Base-by-base conservation (phyloP, 2,113 vertebrate species). In the Cephalophus harveyi region DNA sequence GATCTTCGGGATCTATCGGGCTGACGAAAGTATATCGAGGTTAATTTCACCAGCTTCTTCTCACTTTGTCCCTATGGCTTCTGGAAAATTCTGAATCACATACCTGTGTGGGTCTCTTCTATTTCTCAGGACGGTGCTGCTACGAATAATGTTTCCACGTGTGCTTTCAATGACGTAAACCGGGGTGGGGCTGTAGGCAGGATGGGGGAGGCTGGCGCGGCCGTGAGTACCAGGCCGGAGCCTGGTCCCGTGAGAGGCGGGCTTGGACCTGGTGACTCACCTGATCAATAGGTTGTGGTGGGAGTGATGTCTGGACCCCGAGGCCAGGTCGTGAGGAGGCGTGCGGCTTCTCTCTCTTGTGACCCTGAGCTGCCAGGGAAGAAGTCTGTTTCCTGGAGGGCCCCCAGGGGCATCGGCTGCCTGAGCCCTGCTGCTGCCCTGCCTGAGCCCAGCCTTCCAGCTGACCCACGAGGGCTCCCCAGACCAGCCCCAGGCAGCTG, bases 121-220 rank as follows among this genome's bases (percentile, higher is more conserved):
- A 2, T 86, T 71, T 81, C 57, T 88, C 14, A 4, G 50, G 48
- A n/a, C 1, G 16, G 8, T n/a, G 16, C 14, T 36, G n/a, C 78
- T 28, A 8, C 2, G 4, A 67, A 33, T 11, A 1, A 15, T 4
- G 14, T n/a, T 19, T 13, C 10, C 2, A 3, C 0, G 0, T 43
- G 30, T 13, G n/a, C 48, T 84, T 40, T 46, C 74, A 19, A 7
- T 15, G 17, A 40, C 4, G 36, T 10, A 27, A 52, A 14, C 14
- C 5, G 6, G 21, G 50, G 21, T 2, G 12, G 48, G 16, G 13
- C 36, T 21, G 54, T 12, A 2, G 28, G 81, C 1, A 2, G 54
- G 9, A 3, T 5, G 19, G 25, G 7, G 17, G 25, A 10, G 71
- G 46, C 67, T 76, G 84, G 43, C 27, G 5, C 27, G 7, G 71